phyloP scores from a whole-genome alignment of 2,888 invertebrate species.

The Sphecodes monilicornis region DNA sequence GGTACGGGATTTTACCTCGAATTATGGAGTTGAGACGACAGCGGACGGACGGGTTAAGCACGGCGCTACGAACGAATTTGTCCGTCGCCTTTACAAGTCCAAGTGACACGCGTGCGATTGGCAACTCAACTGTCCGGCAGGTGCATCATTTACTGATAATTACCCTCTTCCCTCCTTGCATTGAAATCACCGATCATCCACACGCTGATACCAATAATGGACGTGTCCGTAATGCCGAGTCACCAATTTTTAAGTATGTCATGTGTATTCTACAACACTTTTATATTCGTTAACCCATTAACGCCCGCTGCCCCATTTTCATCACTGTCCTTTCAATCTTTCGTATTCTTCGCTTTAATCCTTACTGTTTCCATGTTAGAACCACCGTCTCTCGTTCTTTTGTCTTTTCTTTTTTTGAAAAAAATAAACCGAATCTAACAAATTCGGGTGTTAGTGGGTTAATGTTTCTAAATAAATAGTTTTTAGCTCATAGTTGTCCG shows the following conservation, averaged over 20 bases:
- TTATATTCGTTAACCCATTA: not conserved
- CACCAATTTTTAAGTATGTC: slow-evolving; percentile 60
- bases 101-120: slow-evolving; percentile 73
- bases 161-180: slow-evolving; percentile 38
- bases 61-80: slow-evolving; percentile 77
- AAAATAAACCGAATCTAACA: not conserved
- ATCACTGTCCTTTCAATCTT: not conserved
- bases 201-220: slow-evolving; percentile 52
- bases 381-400: not conserved
- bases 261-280: slow-evolving; percentile 17
- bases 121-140: slow-evolving; percentile 78
- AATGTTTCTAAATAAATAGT: no score
- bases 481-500: not conserved
- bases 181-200: slow-evolving; percentile 56
- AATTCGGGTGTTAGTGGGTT: slow-evolving; percentile 14
- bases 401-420: not conserved
- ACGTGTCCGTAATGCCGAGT: slow-evolving; percentile 49
- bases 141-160: slow-evolving; percentile 76
- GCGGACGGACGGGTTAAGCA: slow-evolving; percentile 73
- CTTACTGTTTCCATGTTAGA: not conserved
- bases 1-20: slow-evolving; percentile 77
- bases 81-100: slow-evolving; percentile 73
- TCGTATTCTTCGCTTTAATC: not conserved
- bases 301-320: not conserved
- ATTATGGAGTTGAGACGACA: slow-evolving; percentile 75